These are phyloP conservation scores for Hypocryptadius cinnamomeus DNA, from an alignment of 2,113 vertebrate genomes.

Conservation along the genomic window DNA sequence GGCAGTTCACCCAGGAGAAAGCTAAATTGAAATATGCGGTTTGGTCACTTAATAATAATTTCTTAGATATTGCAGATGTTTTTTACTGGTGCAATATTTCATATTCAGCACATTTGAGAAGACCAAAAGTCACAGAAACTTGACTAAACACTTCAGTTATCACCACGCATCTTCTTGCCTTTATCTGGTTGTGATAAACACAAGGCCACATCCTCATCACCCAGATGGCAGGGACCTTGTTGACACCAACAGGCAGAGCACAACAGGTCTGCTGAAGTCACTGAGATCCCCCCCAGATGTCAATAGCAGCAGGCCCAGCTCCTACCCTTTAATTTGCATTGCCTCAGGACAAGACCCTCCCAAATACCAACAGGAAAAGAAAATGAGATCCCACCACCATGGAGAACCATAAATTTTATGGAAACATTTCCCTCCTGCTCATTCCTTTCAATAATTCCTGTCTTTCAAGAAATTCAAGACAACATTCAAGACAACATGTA, in stretches of 20 bases:
- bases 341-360: neutral
- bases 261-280: neutral
- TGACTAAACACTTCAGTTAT: neutral
- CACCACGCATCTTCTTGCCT: neutral
- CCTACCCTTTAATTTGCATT: neutral
- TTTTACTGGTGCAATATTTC: neutral
- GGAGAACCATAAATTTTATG: neutral
- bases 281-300: neutral
- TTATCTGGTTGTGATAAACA: neutral
- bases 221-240: neutral
- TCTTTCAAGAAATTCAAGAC: neutral
- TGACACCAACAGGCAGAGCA: neutral
- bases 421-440: neutral
- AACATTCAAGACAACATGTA: neutral
- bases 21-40: neutral
- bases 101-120: neutral
- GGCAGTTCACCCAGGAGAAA: neutral
- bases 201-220: neutral
- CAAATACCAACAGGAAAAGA: neutral
- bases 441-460: neutral
- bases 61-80: neutral
- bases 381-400: neutral
- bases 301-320: neutral
- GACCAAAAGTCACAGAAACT: neutral
- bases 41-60: neutral